phyloP scores from a whole-genome alignment of 30 jellyfish, hydroid and myxozoan species.

The Pseudorhiza aurosa region DNA sequence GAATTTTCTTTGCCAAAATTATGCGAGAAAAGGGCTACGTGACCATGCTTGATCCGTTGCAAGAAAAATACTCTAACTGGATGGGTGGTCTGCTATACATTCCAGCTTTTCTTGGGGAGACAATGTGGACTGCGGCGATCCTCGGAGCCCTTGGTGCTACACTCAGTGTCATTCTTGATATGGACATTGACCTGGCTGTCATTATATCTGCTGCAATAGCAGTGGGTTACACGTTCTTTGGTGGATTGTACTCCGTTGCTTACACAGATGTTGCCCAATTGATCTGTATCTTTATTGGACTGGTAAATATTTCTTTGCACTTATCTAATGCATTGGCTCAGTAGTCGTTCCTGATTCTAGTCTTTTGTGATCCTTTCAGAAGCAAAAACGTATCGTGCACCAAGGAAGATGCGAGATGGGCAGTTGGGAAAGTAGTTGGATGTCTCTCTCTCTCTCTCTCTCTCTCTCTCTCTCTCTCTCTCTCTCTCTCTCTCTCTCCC shows the following conservation, averaged over 20 bases:
- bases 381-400: too few relatives aligned
- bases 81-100: constrained; percentile 90
- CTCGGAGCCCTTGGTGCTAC: constrained; percentile 94
- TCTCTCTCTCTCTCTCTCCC: too few relatives aligned
- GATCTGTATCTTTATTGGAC: constrained; percentile 82
- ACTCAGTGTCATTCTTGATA: constrained; percentile 74
- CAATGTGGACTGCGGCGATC: constrained; percentile 97
- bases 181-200: constrained; percentile 81
- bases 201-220: constrained; percentile 79
- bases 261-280: constrained; percentile 91
- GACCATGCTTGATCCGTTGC: constrained; percentile 97
- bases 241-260: constrained; percentile 96
- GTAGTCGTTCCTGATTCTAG: too few relatives aligned
- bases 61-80: constrained; percentile 83
- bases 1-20: constrained; percentile 79
- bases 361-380: too few relatives aligned
- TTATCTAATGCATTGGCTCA: too few relatives aligned
- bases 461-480: too few relatives aligned
- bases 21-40: constrained; percentile 91
- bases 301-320: constrained; percentile 69
- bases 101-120: constrained; percentile 96
- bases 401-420: too few relatives aligned
- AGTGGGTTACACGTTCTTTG: constrained; percentile 87
- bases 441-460: too few relatives aligned
- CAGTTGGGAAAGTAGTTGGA: too few relatives aligned